Evolutionary conservation across 2,888 invertebrate species (phyloP).

Genomic region (Monoplex corrugatus): DNA sequence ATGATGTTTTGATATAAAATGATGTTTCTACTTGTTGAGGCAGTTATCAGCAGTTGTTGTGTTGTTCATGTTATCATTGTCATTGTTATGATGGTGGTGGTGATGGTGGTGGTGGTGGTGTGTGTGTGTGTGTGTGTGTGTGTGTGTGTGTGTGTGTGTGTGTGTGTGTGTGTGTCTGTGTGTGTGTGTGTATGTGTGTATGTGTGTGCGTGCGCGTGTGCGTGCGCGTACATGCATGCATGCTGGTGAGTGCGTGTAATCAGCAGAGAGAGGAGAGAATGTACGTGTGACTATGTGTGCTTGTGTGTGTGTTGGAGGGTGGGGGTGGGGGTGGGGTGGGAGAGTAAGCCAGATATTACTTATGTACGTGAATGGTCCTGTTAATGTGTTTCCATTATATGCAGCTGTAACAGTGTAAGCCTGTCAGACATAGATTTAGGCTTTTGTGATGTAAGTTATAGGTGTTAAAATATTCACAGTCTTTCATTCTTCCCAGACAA

Average conservation of each 20-base stretch:
- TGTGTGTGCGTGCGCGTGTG: neutral
- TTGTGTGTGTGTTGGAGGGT: neutral
- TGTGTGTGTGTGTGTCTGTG: neutral
- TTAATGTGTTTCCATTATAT: neutral
- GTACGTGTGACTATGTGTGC: neutral
- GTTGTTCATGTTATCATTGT: too few species aligned
- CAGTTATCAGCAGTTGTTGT: too few species aligned
- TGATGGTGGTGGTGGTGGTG: too few species aligned
- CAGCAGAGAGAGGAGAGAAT: too few species aligned
- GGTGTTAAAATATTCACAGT: neutral
- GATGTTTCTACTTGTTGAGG: too few species aligned
- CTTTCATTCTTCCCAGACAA: neutral
- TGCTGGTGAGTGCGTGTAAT: too few species aligned
- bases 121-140: neutral
- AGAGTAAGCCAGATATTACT: neutral
- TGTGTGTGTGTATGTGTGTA: neutral
- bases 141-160: neutral
- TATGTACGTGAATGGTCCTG: neutral
- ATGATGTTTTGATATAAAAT: neutral
- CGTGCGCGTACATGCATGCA: too few species aligned
- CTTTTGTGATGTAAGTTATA: neutral
- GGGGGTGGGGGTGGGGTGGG: neutral
- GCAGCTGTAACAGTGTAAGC: neutral
- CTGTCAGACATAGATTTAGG: neutral
- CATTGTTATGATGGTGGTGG: too few species aligned